Conservation (phyloP, 2,888 invertebrate species). For the Drosophila prostipennis region DNA sequence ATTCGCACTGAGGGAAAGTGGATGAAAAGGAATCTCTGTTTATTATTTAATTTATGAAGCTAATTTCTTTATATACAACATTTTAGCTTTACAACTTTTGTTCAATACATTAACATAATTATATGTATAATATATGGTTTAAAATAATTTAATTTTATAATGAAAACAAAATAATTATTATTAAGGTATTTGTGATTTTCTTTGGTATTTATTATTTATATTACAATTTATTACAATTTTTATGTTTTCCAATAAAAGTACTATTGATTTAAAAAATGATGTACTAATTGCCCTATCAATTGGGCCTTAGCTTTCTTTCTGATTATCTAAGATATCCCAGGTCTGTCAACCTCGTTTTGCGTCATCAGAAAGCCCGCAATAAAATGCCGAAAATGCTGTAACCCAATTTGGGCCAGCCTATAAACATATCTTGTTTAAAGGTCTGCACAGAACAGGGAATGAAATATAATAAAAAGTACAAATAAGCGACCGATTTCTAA, state of each 20-base stretch:
- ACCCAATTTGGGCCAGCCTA: conserved; percentile 45
- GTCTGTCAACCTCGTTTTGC: conserved; percentile 13
- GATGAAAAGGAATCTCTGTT: not conserved
- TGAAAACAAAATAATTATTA: no score
- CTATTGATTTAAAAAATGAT: no score
- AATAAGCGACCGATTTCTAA: conserved; percentile 58
- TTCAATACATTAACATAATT: no score
- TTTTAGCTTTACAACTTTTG: not conserved
- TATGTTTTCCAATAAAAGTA: no score
- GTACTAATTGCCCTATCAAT: not conserved
- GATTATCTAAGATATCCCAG: not conserved
- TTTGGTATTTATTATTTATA: no score
- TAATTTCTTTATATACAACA: not conserved
- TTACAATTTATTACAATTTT: no score
- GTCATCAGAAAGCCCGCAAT: conserved; percentile 4
- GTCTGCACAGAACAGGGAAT: conserved; percentile 10
- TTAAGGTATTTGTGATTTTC: no score
- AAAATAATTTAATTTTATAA: no score
- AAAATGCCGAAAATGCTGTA: conserved; percentile 31
- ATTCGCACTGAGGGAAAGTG: not conserved
- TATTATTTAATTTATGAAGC: conserved; percentile 6
- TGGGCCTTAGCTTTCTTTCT: not conserved
- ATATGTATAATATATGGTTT: no score
- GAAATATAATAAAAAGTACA: conserved; percentile 43
- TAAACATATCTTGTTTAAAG: conserved; percentile 50